Percentiles rank a stretch among this genome's conserved stretches.
These are phyloP conservation scores for Styela plicata DNA, from an alignment of 23 tunicate species.

Conservation along the genomic window DNA sequence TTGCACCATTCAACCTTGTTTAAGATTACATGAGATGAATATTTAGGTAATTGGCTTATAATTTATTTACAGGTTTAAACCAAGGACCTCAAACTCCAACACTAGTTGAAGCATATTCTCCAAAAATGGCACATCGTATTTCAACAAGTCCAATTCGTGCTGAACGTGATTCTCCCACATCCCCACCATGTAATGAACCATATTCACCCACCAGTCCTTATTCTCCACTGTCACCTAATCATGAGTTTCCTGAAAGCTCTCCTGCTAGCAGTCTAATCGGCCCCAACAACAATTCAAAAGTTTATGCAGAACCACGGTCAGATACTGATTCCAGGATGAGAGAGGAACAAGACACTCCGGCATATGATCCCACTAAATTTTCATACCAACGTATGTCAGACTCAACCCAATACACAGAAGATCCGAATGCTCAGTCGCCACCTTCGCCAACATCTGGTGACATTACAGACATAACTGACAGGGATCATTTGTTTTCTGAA, in stretches of 20 bases:
- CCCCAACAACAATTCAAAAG: background rate
- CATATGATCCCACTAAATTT: constrained; percentile 25
- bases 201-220: background rate
- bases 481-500: background rate
- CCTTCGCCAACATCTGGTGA: constrained; percentile 16
- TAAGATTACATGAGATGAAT: background rate
- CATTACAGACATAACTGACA: background rate
- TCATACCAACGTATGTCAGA: constrained; percentile 25
- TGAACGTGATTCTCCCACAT: background rate
- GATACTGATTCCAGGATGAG: background rate
- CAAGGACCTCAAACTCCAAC: background rate
- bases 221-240: constrained; percentile 11
- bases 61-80: background rate
- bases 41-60: background rate
- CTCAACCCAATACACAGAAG: background rate
- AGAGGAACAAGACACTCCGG: constrained; percentile 3
- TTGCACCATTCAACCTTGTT: background rate
- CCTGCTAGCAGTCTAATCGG: background rate
- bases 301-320: background rate
- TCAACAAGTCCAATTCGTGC: background rate
- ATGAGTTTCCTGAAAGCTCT: background rate
- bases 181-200: constrained; percentile 1
- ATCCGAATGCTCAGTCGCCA: background rate
- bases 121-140: background rate
- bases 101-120: background rate